These are phyloP conservation scores for Etheostoma perlongum DNA, from an alignment of 2,797 vertebrate genomes.

Conservation along the genomic window DNA sequence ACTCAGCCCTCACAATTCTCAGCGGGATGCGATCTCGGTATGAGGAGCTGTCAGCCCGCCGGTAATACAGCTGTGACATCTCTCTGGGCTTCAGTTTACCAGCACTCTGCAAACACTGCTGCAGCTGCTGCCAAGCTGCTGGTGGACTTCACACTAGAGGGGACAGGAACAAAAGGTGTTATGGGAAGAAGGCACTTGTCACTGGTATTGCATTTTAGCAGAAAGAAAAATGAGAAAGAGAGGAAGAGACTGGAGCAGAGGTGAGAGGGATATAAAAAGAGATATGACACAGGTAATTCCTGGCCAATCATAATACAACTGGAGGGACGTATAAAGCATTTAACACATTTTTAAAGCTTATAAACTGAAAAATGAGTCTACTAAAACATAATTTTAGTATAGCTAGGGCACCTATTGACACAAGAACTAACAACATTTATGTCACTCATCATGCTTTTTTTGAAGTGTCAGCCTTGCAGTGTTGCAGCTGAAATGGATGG, in stretches of 20 bases:
- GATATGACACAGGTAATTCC: not conserved
- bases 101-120: slow-evolving; percentile 59
- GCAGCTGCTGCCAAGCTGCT: slow-evolving; percentile 65
- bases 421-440: not conserved
- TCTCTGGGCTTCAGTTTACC: slow-evolving; percentile 69
- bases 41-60: slow-evolving; percentile 91
- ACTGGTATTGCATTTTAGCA: slow-evolving; percentile 11
- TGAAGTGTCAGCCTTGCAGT: not conserved
- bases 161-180: slow-evolving; percentile 35
- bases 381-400: not conserved
- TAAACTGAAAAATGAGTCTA: not conserved
- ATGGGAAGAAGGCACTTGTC: slow-evolving; percentile 8
- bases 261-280: not conserved
- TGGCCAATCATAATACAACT: not conserved
- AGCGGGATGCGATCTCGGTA: slow-evolving; percentile 97
- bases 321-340: not conserved
- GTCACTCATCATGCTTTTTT: not conserved
- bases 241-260: not conserved
- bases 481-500: not conserved
- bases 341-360: not conserved
- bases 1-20: slow-evolving; percentile 97
- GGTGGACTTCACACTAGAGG: slow-evolving; percentile 50
- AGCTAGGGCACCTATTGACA: not conserved
- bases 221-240: slow-evolving; percentile 4
- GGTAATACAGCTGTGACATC: slow-evolving; percentile 99